phyloP scores from a whole-genome alignment of 1,140 invertebrate species.

The Hylaeus anthracinus region DNA sequence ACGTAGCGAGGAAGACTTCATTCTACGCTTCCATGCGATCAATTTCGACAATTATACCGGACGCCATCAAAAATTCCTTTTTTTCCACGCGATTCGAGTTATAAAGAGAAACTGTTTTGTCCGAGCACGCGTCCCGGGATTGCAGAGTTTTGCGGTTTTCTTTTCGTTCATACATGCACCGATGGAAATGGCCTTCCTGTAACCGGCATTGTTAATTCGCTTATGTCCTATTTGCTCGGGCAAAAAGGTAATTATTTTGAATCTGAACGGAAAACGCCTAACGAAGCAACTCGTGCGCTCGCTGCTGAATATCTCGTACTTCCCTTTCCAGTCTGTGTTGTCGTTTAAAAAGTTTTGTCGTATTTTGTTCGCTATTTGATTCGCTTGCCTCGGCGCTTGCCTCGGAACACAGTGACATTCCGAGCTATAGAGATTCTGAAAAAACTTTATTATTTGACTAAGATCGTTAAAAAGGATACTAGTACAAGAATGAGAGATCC shows the following conservation, averaged over 20 bases:
- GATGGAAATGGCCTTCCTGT: conserved; percentile 36
- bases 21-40: conserved; percentile 9
- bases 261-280: conserved; percentile 60
- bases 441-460: background rate
- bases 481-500: too few species aligned
- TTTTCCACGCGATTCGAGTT: background rate
- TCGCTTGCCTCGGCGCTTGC: background rate
- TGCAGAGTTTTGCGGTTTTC: background rate
- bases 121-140: conserved; percentile 5
- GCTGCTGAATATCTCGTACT: conserved; percentile 29
- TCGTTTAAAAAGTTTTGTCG: conserved; percentile 8
- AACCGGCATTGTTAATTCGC: conserved; percentile 54
- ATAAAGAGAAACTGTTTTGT: conserved; percentile 22
- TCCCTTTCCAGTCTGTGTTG: conserved; percentile 20
- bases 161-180: conserved; percentile 23
- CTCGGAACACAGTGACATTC: background rate
- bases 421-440: background rate
- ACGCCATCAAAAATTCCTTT: background rate
- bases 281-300: conserved; percentile 57
- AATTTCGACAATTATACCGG: conserved; percentile 35
- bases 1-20: background rate
- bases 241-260: conserved; percentile 68
- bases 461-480: too few species aligned
- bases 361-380: conserved; percentile 7
- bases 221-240: conserved; percentile 47